phyloP scores from a whole-genome alignment of 1,140 invertebrate genomes.

The Ceratoteleas bidentatus region DNA sequence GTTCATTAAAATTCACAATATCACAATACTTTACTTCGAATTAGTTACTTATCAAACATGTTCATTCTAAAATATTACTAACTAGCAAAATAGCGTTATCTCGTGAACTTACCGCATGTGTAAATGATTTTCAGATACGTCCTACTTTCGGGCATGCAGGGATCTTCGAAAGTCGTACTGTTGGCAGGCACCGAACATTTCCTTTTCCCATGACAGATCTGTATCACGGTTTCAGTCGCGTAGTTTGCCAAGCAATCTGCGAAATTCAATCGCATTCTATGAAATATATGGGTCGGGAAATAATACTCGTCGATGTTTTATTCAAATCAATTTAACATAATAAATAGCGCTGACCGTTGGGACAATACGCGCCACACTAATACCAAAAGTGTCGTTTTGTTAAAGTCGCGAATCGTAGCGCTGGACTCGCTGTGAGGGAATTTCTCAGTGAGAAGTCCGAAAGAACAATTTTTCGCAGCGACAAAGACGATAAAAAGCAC shows the following conservation, averaged over 20 bases:
- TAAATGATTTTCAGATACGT: conserved; percentile 96
- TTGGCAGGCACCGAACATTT: conserved; percentile 91
- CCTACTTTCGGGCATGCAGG: conserved; percentile 90
- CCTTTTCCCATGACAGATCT: conserved; percentile 93
- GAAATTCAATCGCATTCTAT: conserved; percentile 65
- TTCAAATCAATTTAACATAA: conserved; percentile 51
- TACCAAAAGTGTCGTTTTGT: conserved; percentile 1
- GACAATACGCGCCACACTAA: neutral
- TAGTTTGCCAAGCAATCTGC: conserved; percentile 93
- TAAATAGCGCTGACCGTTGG: conserved; percentile 18
- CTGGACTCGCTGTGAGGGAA: neutral
- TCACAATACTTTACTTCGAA: too few relatives aligned
- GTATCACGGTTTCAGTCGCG: conserved; percentile 93
- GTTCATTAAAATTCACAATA: too few relatives aligned
- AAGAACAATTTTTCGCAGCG: too few relatives aligned
- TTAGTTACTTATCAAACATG: too few relatives aligned
- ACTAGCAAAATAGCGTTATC: neutral
- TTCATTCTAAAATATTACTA: too few relatives aligned
- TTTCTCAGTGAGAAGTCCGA: too few relatives aligned
- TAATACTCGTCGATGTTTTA: conserved; percentile 39
- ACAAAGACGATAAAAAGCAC: too few relatives aligned
- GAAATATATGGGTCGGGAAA: conserved; percentile 55
- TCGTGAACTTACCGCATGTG: conserved; percentile 92
- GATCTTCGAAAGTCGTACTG: conserved; percentile 91
- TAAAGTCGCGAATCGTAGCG: neutral